A percentile compares a stretch with the other conserved stretches of the same genome.
These are phyloP conservation scores for Rhodeus uyekii DNA, from an alignment of 2,797 vertebrate species.

Conservation along the genomic window DNA sequence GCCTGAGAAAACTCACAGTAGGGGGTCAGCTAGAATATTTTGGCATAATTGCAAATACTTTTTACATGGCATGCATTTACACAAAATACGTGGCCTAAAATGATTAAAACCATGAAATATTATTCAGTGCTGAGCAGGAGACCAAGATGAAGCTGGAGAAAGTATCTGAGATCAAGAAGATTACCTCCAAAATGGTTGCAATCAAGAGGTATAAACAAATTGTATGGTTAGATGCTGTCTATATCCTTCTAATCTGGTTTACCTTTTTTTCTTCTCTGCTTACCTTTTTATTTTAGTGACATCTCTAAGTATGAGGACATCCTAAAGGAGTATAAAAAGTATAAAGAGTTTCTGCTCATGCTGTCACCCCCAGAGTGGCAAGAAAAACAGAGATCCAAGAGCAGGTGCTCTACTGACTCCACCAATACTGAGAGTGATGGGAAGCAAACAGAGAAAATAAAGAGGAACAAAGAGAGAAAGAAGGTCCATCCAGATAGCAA, in stretches of 20 bases:
- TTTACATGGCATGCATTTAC: not conserved
- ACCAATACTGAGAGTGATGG: not conserved
- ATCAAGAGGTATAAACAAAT: conserved; percentile 78
- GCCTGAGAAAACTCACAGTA: too few relatives aligned
- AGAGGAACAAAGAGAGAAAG: conserved; percentile 42
- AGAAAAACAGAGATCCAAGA: conserved; percentile 65
- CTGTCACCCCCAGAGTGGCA: conserved; percentile 88
- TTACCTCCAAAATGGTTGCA: conserved; percentile 79
- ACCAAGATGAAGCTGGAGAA: conserved; percentile 82
- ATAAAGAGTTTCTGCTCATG: conserved; percentile 85
- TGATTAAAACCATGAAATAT: conserved; percentile 13
- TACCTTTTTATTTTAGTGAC: conserved; percentile 73
- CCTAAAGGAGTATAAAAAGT: conserved; percentile 81
- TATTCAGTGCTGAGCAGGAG: conserved; percentile 83
- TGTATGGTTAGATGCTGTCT: not conserved
- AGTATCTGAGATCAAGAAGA: conserved; percentile 75
- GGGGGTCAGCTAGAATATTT: too few relatives aligned
- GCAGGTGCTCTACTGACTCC: conserved; percentile 5
- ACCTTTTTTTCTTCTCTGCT: conserved; percentile 7
- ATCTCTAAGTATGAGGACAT: conserved; percentile 79
- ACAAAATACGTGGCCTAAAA: not conserved
- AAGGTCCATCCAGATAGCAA: conserved; percentile 20
- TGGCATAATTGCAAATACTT: not conserved
- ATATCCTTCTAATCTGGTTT: not conserved
- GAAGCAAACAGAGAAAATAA: conserved; percentile 21